These are phyloP conservation scores for Agrotis exclamationis DNA, from an alignment of 2,888 invertebrate genomes.

Conservation along the genomic window DNA sequence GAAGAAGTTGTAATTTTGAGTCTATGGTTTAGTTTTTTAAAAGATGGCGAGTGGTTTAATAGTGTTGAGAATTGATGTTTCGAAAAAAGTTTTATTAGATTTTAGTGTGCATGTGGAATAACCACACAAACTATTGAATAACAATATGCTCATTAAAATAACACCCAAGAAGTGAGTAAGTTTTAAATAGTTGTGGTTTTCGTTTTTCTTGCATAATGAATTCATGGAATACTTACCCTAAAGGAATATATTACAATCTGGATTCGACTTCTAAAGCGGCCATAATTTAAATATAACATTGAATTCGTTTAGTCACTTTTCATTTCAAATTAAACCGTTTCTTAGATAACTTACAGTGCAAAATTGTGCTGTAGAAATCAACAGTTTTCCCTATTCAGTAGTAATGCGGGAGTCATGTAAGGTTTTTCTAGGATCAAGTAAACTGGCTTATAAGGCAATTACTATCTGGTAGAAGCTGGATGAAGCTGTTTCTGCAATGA, in stretches of 20 bases:
- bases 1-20: neutral
- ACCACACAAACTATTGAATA: too few species aligned
- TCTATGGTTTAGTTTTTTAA: neutral
- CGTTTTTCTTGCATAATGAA: constrained; percentile 3
- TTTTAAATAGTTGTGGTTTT: constrained; percentile 9
- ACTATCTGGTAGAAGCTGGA: constrained; percentile 74
- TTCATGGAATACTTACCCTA: constrained; percentile 8
- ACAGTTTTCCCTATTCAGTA: constrained; percentile 61
- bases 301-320: constrained; percentile 1
- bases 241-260: constrained; percentile 27
- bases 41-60: neutral
- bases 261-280: constrained; percentile 41
- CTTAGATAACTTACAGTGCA: constrained; percentile 46
- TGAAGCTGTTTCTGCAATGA: constrained; percentile 76
- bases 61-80: neutral
- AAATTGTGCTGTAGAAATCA: constrained; percentile 54
- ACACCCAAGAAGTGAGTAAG: too few species aligned
- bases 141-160: too few species aligned
- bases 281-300: constrained; percentile 35
- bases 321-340: constrained; percentile 49
- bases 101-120: too few species aligned
- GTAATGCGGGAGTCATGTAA: constrained; percentile 67
- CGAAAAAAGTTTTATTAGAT: neutral
- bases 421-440: constrained; percentile 71
- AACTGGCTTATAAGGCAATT: constrained; percentile 77